A percentile compares a stretch with the other conserved stretches of the same genome.
These are phyloP conservation scores for Anodontia alba DNA, from an alignment of 2,888 invertebrate species.

Conservation along the genomic window DNA sequence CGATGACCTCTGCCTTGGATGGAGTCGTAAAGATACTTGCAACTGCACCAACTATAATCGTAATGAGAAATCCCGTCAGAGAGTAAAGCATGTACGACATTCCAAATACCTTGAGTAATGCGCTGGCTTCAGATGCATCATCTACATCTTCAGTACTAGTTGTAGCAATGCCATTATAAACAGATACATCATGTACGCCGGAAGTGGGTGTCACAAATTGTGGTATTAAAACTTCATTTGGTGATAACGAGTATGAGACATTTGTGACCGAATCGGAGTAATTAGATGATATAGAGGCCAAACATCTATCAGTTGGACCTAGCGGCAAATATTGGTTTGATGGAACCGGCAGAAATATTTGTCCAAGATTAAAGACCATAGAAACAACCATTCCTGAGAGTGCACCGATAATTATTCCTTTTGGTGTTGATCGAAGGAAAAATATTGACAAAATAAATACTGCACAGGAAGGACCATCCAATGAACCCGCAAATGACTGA, in stretches of 20 bases:
- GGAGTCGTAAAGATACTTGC: conserved; percentile 29
- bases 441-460: conserved; percentile 39
- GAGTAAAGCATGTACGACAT: conserved; percentile 31
- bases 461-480: conserved; percentile 38
- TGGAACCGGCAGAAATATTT: conserved; percentile 19
- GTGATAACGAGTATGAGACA: too few relatives aligned
- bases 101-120: conserved; percentile 24
- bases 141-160: too few relatives aligned
- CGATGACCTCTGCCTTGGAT: background rate
- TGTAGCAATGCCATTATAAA: too few relatives aligned
- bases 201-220: too few relatives aligned
- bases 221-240: too few relatives aligned
- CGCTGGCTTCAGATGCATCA: background rate
- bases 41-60: conserved; percentile 20
- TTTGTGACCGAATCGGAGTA: too few relatives aligned
- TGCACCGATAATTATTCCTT: conserved; percentile 32
- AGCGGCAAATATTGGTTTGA: conserved; percentile 24
- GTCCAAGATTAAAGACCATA: conserved; percentile 31
- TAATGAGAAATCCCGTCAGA: conserved; percentile 28
- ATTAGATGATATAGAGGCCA: background rate
- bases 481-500: conserved; percentile 31
- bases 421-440: conserved; percentile 35
- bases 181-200: too few relatives aligned
- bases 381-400: conserved; percentile 28
- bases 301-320: conserved; percentile 34